Percentiles rank a stretch among this genome's conserved stretches.
Evolutionary conservation across 2,888 invertebrate species (phyloP).

Genomic region (Seira musarum): DNA sequence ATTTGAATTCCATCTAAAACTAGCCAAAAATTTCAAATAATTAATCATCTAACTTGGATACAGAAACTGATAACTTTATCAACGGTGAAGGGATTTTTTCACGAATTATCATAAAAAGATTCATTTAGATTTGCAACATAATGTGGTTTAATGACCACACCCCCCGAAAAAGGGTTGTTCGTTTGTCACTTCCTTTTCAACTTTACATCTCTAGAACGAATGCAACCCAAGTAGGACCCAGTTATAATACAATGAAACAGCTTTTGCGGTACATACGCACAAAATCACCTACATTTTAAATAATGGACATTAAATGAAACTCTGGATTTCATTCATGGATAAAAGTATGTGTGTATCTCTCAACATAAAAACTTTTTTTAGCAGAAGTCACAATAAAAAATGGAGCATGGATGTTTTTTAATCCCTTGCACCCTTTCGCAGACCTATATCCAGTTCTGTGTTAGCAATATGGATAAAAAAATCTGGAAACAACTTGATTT

Average conservation of each 20-base stretch:
- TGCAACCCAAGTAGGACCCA: neutral
- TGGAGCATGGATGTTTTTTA: no score
- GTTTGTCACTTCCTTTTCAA: no score
- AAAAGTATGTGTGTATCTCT: neutral
- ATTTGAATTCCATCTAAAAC: no score
- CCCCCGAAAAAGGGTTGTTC: conserved; percentile 49
- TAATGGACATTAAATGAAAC: conserved; percentile 10
- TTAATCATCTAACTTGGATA: no score
- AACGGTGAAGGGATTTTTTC: no score
- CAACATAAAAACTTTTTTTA: neutral
- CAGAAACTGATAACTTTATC: no score
- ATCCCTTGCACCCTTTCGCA: neutral
- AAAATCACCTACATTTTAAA: no score
- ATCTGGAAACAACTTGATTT: conserved; percentile 63
- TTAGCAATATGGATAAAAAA: conserved; percentile 18
- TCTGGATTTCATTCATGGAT: neutral
- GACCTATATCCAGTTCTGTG: conserved; percentile 31
- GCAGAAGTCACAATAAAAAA: neutral
- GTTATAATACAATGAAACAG: neutral
- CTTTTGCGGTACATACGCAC: neutral
- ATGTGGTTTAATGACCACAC: conserved; percentile 44
- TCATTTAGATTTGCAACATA: conserved; percentile 25
- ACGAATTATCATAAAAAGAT: no score
- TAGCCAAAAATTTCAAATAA: no score
- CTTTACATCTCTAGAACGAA: neutral